phyloP scores from a whole-genome alignment of 2,888 invertebrate genomes.

The Drosophila algonquin region DNA sequence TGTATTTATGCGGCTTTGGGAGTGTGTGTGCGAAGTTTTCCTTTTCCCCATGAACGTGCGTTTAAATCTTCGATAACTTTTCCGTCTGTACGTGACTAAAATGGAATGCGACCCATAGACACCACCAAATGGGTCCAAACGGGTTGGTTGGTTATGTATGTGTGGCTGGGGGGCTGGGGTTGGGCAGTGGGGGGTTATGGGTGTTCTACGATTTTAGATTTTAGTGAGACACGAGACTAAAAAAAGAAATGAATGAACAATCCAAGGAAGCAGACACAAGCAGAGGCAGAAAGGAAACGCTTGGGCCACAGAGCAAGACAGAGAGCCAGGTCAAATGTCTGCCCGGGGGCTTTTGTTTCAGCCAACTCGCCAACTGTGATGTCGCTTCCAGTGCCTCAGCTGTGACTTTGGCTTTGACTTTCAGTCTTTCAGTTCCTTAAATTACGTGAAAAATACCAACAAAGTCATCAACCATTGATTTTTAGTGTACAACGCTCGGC shows the following conservation, averaged over 20 bases:
- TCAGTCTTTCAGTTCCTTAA: slow-evolving; percentile 48
- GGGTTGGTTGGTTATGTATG: slow-evolving; percentile 19
- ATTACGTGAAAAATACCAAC: slow-evolving; percentile 60
- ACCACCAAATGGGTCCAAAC: slow-evolving; percentile 36
- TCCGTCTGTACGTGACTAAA: slow-evolving; percentile 72
- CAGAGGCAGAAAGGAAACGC: not conserved
- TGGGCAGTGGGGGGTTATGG: not conserved
- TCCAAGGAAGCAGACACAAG: not conserved
- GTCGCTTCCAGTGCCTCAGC: slow-evolving; percentile 7
- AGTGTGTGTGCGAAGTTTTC: slow-evolving; percentile 26
- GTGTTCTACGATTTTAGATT: slow-evolving; percentile 20
- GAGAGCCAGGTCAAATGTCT: slow-evolving; percentile 22
- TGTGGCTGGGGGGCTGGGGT: not conserved
- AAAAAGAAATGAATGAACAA: slow-evolving; percentile 1
- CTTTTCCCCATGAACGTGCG: slow-evolving; percentile 69
- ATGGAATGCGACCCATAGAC: slow-evolving; percentile 66
- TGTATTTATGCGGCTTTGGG: not conserved
- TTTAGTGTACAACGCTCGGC: slow-evolving; percentile 31
- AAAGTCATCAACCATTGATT: slow-evolving; percentile 61
- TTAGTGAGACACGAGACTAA: slow-evolving; percentile 12
- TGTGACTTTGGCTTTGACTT: not conserved
- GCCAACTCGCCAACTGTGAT: not conserved
- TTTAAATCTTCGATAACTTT: slow-evolving; percentile 78
- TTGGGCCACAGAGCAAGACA: not conserved
- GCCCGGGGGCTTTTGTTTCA: slow-evolving; percentile 1